These are phyloP conservation scores for Eustalomyia histrio DNA, from an alignment of 2,888 invertebrate species.

Conservation along the genomic window DNA sequence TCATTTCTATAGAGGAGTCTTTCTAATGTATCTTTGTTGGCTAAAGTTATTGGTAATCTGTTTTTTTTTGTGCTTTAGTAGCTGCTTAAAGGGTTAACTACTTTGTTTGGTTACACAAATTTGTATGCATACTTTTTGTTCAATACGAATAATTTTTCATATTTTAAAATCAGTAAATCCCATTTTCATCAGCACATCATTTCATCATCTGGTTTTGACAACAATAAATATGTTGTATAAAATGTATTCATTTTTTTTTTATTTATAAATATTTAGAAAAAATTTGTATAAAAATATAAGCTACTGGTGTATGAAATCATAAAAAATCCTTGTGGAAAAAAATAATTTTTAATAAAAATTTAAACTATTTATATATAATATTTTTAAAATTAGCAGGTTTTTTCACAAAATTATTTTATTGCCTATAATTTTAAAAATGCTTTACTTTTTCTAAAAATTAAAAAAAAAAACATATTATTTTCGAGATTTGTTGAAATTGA, in stretches of 20 bases:
- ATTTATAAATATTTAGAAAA: constrained; percentile 44
- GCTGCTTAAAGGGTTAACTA: constrained; percentile 36
- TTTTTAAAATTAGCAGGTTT: no score
- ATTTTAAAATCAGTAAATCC: constrained; percentile 54
- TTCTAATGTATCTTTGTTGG: constrained; percentile 54
- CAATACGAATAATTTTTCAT: constrained; percentile 63
- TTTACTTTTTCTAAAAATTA: no score
- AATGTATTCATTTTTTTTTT: constrained; percentile 54
- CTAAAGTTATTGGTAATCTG: constrained; percentile 56
- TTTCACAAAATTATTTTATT: no score
- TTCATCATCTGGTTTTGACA: constrained; percentile 60
- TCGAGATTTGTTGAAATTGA: no score
- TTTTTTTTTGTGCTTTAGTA: constrained; percentile 10
- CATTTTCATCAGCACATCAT: constrained; percentile 49
- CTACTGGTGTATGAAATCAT: constrained; percentile 41
- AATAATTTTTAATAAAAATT: no score
- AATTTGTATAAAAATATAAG: constrained; percentile 30
- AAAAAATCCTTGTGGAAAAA: not conserved
- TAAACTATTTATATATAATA: no score
- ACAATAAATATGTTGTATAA: constrained; percentile 28
- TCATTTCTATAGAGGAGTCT: constrained; percentile 13
- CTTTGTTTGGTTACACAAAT: constrained; percentile 37
- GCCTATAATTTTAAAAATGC: no score
- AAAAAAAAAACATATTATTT: no score
- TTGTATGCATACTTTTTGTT: constrained; percentile 58